These are phyloP conservation scores for Trogon surrucura DNA, from an alignment of 2,113 vertebrate genomes.

Conservation along the genomic window DNA sequence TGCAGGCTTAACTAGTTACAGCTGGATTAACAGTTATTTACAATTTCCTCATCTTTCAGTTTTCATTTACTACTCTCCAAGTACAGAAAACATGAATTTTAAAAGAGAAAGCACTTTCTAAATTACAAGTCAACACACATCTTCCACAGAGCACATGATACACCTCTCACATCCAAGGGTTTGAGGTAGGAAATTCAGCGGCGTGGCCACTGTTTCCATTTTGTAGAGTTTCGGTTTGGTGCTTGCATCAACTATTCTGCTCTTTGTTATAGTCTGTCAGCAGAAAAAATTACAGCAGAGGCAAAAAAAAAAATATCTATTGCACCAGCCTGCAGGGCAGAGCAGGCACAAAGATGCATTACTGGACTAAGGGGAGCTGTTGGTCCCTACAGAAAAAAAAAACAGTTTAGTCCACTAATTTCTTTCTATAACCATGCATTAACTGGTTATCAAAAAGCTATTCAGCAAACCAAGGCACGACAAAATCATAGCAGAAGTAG, in stretches of 20 bases:
- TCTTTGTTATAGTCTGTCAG: background rate
- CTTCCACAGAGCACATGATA: background rate
- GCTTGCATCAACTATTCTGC: background rate
- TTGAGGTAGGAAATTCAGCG: background rate
- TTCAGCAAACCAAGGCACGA: background rate
- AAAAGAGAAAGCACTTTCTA: background rate
- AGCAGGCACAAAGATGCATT: background rate
- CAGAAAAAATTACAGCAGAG: background rate
- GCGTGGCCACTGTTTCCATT: accelerated
- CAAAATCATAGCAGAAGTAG: background rate
- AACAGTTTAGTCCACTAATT: background rate
- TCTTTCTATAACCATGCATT: background rate
- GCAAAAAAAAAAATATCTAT: background rate
- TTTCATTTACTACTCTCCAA: background rate
- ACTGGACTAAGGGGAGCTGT: background rate
- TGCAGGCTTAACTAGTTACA: background rate
- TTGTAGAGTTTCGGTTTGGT: background rate
- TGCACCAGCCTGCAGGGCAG: background rate
- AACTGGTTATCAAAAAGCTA: background rate
- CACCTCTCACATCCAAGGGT: background rate
- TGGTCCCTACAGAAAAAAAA: background rate
- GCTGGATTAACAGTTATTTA: background rate
- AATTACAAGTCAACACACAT: background rate
- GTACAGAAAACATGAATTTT: background rate
- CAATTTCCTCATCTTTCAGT: background rate